These are phyloP conservation scores for Pteronura brasiliensis DNA, from an alignment of 2,113 vertebrate species.

Conservation along the genomic window DNA sequence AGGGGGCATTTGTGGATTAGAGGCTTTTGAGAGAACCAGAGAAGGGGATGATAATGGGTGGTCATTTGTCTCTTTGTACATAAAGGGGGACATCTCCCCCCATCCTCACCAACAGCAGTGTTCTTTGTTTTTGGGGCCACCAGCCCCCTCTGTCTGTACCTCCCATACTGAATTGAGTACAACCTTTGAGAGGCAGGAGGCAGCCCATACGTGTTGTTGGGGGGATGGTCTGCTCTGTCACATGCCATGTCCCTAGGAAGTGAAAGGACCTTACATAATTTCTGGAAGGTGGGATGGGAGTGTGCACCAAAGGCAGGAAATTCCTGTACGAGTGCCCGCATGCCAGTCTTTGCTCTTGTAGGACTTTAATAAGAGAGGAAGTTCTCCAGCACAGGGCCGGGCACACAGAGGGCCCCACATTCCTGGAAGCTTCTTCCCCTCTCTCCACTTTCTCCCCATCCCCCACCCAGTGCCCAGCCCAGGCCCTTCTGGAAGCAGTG, in stretches of 20 bases:
- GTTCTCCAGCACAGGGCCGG: background rate
- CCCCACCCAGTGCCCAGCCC: background rate
- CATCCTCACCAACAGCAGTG: accelerated
- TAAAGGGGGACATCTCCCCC: accelerated
- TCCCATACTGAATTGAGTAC: background rate
- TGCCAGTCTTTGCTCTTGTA: background rate
- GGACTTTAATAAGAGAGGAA: background rate
- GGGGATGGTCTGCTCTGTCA: background rate
- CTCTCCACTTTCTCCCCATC: background rate
- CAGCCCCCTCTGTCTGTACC: background rate
- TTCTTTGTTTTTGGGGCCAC: too few species aligned
- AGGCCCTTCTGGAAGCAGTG: background rate
- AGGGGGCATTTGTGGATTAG: background rate
- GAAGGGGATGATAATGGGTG: background rate
- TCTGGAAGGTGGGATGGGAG: background rate
- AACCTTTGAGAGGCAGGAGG: background rate
- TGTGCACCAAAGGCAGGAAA: background rate
- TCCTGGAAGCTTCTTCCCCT: background rate
- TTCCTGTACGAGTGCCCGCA: background rate
- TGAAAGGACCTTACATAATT: background rate
- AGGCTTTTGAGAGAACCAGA: background rate
- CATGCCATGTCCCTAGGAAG: background rate
- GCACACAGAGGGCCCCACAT: accelerated
- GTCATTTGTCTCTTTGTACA: background rate
- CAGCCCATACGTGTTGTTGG: background rate